Evolutionary conservation across 2,113 vertebrate genomes (phyloP), one percentile per base, ranked within the genome.

Genomic region (Pluvianellus socialis): DNA sequence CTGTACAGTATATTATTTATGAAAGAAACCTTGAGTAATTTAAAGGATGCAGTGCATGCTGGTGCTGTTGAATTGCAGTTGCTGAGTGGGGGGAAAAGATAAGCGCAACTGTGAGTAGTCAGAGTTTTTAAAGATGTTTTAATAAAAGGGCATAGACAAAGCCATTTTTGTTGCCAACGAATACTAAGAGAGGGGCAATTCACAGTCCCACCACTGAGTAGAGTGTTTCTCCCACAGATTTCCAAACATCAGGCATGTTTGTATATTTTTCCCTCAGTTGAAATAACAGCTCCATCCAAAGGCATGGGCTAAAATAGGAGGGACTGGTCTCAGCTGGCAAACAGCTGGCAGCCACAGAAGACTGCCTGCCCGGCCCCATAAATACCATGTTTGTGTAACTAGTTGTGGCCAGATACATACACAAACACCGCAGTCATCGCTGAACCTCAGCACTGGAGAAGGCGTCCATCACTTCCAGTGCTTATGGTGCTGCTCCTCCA

Each of bases 201-300:
- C 86, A 74, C 68, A 61, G 35, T 59, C 30, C 27, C 28, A 35
- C 68, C 45, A 35, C 32, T 53, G 61, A 82, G 44, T 9, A 66
- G 23, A 83, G 67, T 30, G 52, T 55, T 96, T 76, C 79, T 59
- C 59, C 63, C 68, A 19, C 40, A 79, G 49, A 8, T 79, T 94
- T 90, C 45, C 85, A 74, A 50, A 4, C 19, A 3, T 56, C 28
- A 52, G 53, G 61, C n/a, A 11, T 19, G 55, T 85, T 94, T 95
- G 75, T 85, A 11, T 91, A 33, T 87, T 81, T 94, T 96, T 44
- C 35, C 38, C 32, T 63, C 50, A 3, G 45, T 12, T 71, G 91
- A 86, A 95, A 96, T 55, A 96, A 86, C 90, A 89, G 40, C 73
- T 91, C 77, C 50, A 30, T 93, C 85, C 83, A 96, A 83, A 92